These are phyloP conservation scores for Neoarius graeffei DNA, from an alignment of 2,113 vertebrate genomes.

Conservation along the genomic window DNA sequence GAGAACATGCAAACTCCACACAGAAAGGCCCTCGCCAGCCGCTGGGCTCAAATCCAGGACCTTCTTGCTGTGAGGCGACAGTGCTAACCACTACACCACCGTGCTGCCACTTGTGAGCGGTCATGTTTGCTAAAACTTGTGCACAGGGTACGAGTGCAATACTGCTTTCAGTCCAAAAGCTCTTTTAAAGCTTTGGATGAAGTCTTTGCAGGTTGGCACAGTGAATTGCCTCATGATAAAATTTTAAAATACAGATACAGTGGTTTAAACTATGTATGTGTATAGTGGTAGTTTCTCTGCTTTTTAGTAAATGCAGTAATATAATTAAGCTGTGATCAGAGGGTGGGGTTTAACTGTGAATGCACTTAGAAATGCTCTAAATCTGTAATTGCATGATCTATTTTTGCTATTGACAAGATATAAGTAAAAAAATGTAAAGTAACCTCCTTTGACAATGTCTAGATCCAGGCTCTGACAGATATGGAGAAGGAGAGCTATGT, in stretches of 20 bases:
- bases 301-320: not conserved
- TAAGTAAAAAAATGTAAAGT: not conserved
- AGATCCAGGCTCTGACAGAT: not conserved
- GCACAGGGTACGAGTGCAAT: not conserved
- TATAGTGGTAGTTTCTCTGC: not conserved
- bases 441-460: not conserved
- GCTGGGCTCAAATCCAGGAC: too few relatives aligned
- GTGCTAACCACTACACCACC: too few relatives aligned
- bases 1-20: too few relatives aligned
- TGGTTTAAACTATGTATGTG: not conserved
- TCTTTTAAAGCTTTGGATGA: not conserved
- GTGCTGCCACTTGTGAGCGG: not conserved
- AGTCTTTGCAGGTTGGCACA: not conserved
- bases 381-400: not conserved
- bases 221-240: not conserved
- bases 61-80: too few relatives aligned
- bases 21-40: too few relatives aligned
- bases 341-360: not conserved
- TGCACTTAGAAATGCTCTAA: not conserved
- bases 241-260: not conserved
- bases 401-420: not conserved
- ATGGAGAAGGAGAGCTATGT: not conserved
- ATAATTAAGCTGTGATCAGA: not conserved
- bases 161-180: not conserved
- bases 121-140: constrained; percentile 2